Conservation (phyloP, 1,140 invertebrate genomes). For the Anthonomus grandis region DNA sequence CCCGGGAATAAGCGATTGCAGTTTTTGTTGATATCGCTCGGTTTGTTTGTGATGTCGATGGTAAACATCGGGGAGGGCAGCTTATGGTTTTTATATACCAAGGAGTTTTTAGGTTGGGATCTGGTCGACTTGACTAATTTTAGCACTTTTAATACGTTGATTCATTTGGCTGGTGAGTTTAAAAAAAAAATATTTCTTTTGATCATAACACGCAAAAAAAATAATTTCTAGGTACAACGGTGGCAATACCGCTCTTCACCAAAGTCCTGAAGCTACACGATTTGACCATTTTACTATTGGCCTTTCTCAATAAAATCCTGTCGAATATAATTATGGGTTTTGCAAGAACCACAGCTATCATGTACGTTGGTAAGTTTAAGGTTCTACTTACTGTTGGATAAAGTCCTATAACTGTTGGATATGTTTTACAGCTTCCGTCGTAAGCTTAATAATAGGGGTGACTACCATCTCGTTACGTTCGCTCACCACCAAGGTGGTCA, state of each 20-base stretch:
- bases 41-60: conserved; percentile 35
- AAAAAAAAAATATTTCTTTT: no score
- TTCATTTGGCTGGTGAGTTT: conserved; percentile 44
- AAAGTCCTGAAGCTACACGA: conserved; percentile 41
- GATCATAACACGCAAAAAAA: no score
- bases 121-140: conserved; percentile 37
- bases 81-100: conserved; percentile 35
- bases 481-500: conserved; percentile 57
- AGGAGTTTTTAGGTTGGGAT: conserved; percentile 34
- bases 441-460: conserved; percentile 56
- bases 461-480: conserved; percentile 55
- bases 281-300: conserved; percentile 36
- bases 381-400: neutral
- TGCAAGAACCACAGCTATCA: conserved; percentile 25
- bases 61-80: conserved; percentile 37
- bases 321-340: conserved; percentile 38
- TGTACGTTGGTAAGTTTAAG: conserved; percentile 42
- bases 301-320: conserved; percentile 43
- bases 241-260: conserved; percentile 42
- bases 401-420: neutral
- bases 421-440: conserved; percentile 39
- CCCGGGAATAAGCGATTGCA: conserved; percentile 32
- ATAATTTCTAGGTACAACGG: conserved; percentile 38
- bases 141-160: conserved; percentile 34
- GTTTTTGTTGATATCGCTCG: conserved; percentile 33